Evolutionary conservation across 37 sponge, comb jelly and placozoan species (phyloP), one percentile per base, ranked within the genome.

Genomic region (Chondrilla cf. caribensis): DNA sequence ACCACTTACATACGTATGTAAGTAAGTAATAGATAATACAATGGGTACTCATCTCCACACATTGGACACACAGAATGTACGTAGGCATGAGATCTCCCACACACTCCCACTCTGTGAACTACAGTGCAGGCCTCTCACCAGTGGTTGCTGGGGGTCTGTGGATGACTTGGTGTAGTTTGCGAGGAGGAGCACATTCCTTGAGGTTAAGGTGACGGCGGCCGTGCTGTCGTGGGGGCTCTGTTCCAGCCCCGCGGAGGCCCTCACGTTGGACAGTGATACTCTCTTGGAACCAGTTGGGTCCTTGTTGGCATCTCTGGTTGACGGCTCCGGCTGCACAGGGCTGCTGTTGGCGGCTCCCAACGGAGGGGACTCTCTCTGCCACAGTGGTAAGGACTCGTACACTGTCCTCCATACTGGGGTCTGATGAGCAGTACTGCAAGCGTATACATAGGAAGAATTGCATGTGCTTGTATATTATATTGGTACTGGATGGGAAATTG

Each of bases 331-430:
- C 26, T 47, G 47, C 47, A 83, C 64, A 54, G 44, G 0, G 37
- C 80, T 80, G 36, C 7, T 25, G 47, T 33, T 54, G 26, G 44
- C 6, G 26, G 80, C 60, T 24, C 9, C 47, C 2, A 36, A 39
- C 0, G 35, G 72, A 18, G 71, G 37, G 37, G 38, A 17, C 3
- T 31, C 39, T 38, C 90, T 85, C 51, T 51, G 39, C 90, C 90
- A 89, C 62, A 85, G 54, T 2, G 90, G 90, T 0, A 89, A 79
- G 55, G 28, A 37, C 21, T 70, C 82, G 35, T 0, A 60, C 62
- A 89, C 36, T 1, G 33, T 24, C 1, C 57, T 51, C 90, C 90
- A 85, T 31, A 80, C 6, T 11, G 67, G 54, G 36, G 8, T 26
- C 11, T 60, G 22, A 64, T 14, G 15, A 17, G 14, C 7, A 14